Evolutionary conservation across 2,797 vertebrate species (phyloP).

Genomic region (Pogoniulus pusillus): DNA sequence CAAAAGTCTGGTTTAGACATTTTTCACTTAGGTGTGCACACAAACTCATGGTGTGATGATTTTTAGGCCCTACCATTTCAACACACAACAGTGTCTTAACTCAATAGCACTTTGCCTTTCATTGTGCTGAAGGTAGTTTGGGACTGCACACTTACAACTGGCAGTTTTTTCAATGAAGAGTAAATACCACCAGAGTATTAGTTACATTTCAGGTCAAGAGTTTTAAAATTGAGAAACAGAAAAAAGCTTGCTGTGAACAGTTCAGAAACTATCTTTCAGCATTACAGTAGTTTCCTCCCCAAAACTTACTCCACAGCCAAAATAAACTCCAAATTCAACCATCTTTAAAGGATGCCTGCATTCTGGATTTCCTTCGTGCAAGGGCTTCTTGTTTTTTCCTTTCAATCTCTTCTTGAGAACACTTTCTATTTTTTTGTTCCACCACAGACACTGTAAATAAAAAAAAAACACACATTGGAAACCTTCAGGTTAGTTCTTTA

Average conservation of each 20-base stretch:
- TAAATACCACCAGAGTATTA: slow-evolving; percentile 1
- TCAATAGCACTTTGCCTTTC: background rate
- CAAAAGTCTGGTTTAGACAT: background rate
- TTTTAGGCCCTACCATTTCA: background rate
- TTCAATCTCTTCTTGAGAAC: slow-evolving; percentile 89
- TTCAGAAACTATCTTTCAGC: background rate
- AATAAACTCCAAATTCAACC: slow-evolving; percentile 53
- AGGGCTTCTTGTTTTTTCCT: slow-evolving; percentile 92
- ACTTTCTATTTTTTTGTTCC: slow-evolving; percentile 80
- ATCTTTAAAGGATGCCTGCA: slow-evolving; percentile 74
- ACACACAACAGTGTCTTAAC: background rate
- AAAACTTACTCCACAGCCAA: background rate
- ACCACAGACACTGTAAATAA: slow-evolving; percentile 79
- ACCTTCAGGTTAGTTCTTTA: background rate
- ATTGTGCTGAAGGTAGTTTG: background rate
- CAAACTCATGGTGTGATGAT: background rate
- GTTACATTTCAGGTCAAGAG: slow-evolving; percentile 5
- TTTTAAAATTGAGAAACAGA: slow-evolving; percentile 57
- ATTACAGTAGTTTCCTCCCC: background rate
- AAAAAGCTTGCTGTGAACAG: background rate
- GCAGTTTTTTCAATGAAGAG: background rate
- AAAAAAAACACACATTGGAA: slow-evolving; percentile 25
- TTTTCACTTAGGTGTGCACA: background rate
- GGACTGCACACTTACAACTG: background rate
- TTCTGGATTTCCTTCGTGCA: slow-evolving; percentile 83